Percentiles rank a stretch among this genome's conserved stretches.
phyloP scores from a whole-genome alignment of 2,113 vertebrate genomes.

The Gobius niger region DNA sequence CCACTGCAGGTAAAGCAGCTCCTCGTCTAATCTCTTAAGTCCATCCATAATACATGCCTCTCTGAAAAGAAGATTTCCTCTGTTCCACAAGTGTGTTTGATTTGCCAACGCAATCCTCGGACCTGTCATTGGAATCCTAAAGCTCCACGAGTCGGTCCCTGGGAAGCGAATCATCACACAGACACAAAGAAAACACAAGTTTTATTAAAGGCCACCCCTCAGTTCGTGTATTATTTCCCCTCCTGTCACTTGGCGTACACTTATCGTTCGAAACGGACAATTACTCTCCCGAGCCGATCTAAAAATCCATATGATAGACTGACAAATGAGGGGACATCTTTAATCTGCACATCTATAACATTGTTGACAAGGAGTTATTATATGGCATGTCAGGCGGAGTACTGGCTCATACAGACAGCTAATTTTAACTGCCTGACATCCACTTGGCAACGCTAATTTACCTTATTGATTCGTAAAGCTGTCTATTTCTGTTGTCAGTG shows the following conservation, averaged over 20 bases:
- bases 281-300: constrained; percentile 1
- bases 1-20: constrained; percentile 92
- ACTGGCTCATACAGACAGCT: constrained; percentile 40
- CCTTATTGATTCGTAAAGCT: constrained; percentile 73
- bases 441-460: constrained; percentile 72
- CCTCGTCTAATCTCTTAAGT: constrained; percentile 75
- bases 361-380: constrained; percentile 42
- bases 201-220: neutral
- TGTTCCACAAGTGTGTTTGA: constrained; percentile 77
- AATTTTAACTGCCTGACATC: constrained; percentile 73
- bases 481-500: constrained; percentile 69
- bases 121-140: constrained; percentile 70
- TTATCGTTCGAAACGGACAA: constrained; percentile 8
- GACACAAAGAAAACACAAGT: constrained; percentile 39
- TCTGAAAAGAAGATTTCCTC: constrained; percentile 75
- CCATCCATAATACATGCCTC: constrained; percentile 75
- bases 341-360: constrained; percentile 21
- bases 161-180: constrained; percentile 35
- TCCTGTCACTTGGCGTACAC: neutral
- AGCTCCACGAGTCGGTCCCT: constrained; percentile 45
- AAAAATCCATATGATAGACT: constrained; percentile 1
- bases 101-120: constrained; percentile 71
- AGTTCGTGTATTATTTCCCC: neutral
- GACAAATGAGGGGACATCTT: constrained; percentile 14
- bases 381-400: constrained; percentile 34